Percentiles rank a stretch among this genome's conserved stretches.
Conservation (phyloP, 2,113 vertebrate genomes). For the Gambusia holbrooki region DNA sequence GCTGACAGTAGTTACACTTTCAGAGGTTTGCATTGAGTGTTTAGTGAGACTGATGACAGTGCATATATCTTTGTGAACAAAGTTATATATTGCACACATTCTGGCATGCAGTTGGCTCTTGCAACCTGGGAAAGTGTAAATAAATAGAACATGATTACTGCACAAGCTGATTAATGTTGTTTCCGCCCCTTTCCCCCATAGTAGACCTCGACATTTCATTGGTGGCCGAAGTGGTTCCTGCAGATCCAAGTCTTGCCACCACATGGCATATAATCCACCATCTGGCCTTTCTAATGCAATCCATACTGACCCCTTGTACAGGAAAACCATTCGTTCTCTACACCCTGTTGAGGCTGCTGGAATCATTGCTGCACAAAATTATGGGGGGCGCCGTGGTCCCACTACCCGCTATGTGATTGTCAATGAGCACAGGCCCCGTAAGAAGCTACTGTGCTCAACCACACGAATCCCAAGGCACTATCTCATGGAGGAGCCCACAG, state of each 20-base stretch:
- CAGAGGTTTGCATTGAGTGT: too few relatives aligned
- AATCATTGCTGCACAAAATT: constrained; percentile 64
- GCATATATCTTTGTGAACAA: too few relatives aligned
- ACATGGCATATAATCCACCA: constrained; percentile 67
- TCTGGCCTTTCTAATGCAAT: constrained; percentile 71
- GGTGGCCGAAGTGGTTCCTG: constrained; percentile 76
- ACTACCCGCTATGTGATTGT: constrained; percentile 85
- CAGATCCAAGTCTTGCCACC: constrained; percentile 79
- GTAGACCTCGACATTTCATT: constrained; percentile 75
- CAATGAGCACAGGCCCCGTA: constrained; percentile 83
- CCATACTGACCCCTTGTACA: constrained; percentile 86
- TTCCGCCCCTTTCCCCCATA: constrained; percentile 14
- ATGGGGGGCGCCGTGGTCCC: constrained; percentile 72
- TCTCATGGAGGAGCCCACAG: constrained; percentile 76
- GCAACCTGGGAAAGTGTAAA: neutral
- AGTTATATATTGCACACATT: too few relatives aligned
- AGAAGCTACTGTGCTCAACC: constrained; percentile 77
- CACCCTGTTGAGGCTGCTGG: constrained; percentile 60
- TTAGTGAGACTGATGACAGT: too few relatives aligned
- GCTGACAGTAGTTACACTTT: too few relatives aligned
- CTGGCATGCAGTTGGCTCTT: too few relatives aligned
- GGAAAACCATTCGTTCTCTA: constrained; percentile 76
- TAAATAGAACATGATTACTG: neutral
- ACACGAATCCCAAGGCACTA: constrained; percentile 83
- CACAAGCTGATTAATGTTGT: constrained; percentile 20